Evolutionary conservation across 2,888 invertebrate genomes (phyloP).

Genomic region (Campopleginae sp.): DNA sequence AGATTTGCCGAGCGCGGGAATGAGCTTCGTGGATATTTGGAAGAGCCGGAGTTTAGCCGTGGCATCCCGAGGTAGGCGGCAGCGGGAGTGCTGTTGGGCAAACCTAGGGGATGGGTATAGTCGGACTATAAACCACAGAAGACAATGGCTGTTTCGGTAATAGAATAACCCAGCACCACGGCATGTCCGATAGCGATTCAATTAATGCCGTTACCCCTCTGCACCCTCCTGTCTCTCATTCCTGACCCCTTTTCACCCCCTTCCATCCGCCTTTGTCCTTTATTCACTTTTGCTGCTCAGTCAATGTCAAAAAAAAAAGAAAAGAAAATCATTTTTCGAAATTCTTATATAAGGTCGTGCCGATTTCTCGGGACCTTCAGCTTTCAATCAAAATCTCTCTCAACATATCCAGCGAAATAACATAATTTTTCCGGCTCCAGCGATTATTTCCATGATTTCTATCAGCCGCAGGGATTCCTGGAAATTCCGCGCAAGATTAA

Average conservation of each 20-base stretch:
- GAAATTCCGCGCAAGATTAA: not conserved
- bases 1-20: constrained; percentile 42
- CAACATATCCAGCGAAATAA: not conserved
- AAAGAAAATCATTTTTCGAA: too few relatives aligned
- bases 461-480: not conserved
- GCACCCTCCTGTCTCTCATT: not conserved
- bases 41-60: not conserved
- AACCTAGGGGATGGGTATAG: constrained; percentile 62
- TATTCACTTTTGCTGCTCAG: not conserved
- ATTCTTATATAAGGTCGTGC: not conserved
- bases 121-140: constrained; percentile 80
- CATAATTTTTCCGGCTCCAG: not conserved
- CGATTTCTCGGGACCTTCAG: not conserved
- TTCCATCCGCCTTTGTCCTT: constrained; percentile 18
- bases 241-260: not conserved
- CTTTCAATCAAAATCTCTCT: not conserved
- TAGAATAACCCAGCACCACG: constrained; percentile 81
- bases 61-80: not conserved
- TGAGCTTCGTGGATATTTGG: constrained; percentile 60
- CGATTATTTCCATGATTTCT: not conserved
- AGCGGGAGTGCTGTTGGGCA: constrained; percentile 30
- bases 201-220: constrained; percentile 81
- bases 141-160: constrained; percentile 82
- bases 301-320: not conserved
- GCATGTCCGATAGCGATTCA: constrained; percentile 81